Percentiles rank a stretch among this genome's conserved stretches.
Evolutionary conservation across 2,888 invertebrate genomes (phyloP).

Genomic region (Halocaridina rubra): DNA sequence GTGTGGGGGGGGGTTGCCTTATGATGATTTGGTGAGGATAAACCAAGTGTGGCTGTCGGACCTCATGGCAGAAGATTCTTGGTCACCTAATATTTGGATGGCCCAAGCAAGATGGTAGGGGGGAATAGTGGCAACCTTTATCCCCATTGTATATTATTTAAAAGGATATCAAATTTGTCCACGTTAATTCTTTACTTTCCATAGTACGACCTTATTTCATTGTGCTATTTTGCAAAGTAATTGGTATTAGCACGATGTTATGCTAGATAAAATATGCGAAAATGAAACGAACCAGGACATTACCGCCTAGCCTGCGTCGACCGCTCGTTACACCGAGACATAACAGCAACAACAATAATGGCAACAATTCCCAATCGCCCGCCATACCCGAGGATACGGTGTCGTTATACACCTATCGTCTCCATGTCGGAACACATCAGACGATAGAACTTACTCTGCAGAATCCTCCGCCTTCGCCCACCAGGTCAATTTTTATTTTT

Average conservation of each 20-base stretch:
- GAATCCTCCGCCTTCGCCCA: constrained; percentile 29
- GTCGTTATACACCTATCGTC: constrained; percentile 49
- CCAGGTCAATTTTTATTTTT: too few relatives aligned
- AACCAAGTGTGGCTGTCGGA: too few relatives aligned
- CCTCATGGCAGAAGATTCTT: too few relatives aligned
- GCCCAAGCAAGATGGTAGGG: background rate
- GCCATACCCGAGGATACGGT: constrained; percentile 32
- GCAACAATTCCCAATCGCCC: constrained; percentile 16
- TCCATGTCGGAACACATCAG: constrained; percentile 49
- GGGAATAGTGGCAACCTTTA: background rate
- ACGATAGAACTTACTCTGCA: constrained; percentile 49
- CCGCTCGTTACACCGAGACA: constrained; percentile 2
- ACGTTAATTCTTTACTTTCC: background rate
- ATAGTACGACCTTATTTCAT: too few relatives aligned
- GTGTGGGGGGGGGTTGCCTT: too few relatives aligned
- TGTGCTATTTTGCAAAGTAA: background rate
- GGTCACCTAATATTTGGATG: background rate
- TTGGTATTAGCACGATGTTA: background rate
- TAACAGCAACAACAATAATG: constrained; percentile 1
- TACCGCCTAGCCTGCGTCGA: constrained; percentile 32
- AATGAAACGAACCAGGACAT: constrained; percentile 49
- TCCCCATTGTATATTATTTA: background rate
- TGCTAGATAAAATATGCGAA: background rate
- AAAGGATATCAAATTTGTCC: background rate
- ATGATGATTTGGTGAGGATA: too few relatives aligned